Conservation (phyloP, 1,140 invertebrate species). For the Achroia grisella region DNA sequence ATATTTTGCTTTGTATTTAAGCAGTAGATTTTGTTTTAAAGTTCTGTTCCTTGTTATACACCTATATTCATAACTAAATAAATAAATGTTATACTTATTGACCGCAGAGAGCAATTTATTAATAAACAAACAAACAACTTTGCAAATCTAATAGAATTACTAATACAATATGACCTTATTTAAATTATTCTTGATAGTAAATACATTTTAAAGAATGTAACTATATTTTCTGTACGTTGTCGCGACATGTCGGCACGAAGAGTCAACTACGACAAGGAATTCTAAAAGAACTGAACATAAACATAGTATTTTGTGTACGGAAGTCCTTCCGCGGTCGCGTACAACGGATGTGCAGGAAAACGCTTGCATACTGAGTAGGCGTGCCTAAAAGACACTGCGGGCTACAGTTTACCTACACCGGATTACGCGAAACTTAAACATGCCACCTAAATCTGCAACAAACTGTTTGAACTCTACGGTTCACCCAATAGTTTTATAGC, state of each 20-base stretch:
- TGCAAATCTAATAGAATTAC: no score
- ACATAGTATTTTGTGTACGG: constrained; percentile 67
- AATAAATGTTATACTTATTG: no score
- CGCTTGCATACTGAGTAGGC: constrained; percentile 69
- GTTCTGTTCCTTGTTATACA: no score
- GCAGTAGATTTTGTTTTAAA: no score
- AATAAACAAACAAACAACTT: no score
- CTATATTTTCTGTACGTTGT: constrained; percentile 46
- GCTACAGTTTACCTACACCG: constrained; percentile 57
- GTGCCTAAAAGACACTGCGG: constrained; percentile 69
- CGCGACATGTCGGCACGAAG: constrained; percentile 56
- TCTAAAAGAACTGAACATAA: constrained; percentile 66
- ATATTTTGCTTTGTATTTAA: no score
- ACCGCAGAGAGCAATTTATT: no score
- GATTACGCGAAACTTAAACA: constrained; percentile 66
- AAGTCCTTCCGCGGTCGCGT: constrained; percentile 63
- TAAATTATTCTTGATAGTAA: constrained; percentile 1
- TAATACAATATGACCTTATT: no score
- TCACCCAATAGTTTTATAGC: constrained; percentile 30
- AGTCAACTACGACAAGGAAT: constrained; percentile 54
- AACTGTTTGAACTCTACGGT: constrained; percentile 40
- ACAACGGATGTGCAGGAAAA: constrained; percentile 67
- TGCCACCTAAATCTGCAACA: constrained; percentile 55
- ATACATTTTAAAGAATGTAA: constrained; percentile 30
- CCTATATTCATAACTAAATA: no score